Percentiles rank a stretch among this genome's conserved stretches.
Evolutionary conservation across 2,797 vertebrate species (phyloP).

Genomic region (Hipposideros larvatus): DNA sequence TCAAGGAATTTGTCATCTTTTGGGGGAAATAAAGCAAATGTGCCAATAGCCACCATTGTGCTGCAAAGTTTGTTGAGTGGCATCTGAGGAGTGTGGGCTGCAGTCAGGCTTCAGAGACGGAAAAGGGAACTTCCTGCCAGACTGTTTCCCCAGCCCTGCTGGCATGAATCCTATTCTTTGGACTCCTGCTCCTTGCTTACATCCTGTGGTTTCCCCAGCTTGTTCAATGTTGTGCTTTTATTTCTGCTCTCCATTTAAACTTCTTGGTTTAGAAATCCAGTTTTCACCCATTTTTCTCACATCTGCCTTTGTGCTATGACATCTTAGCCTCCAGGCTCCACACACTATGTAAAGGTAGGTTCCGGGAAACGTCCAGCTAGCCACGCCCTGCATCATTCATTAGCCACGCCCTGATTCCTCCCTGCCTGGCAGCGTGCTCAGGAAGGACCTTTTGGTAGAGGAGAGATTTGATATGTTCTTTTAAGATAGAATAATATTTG

Average conservation of each 20-base stretch:
- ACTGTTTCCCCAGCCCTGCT: not conserved
- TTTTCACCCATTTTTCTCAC: not conserved
- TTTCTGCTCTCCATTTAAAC: not conserved
- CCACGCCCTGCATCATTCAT: not conserved
- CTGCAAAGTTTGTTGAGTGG: not conserved
- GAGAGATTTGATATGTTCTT: not conserved
- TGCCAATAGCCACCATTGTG: not conserved
- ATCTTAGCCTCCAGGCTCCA: not conserved
- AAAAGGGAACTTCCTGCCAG: not conserved
- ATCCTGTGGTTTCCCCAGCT: not conserved
- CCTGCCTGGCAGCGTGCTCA: not conserved
- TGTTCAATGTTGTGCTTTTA: not conserved
- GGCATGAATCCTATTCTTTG: not conserved
- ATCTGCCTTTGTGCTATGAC: not conserved
- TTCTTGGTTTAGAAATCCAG: not conserved
- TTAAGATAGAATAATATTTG: not conserved
- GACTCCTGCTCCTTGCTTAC: not conserved
- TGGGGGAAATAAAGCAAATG: not conserved
- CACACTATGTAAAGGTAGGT: not conserved
- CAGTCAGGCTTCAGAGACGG: fast-evolving
- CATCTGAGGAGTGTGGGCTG: not conserved
- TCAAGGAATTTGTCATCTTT: not conserved
- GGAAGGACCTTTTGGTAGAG: not conserved
- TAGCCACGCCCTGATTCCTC: not conserved
- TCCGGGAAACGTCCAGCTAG: not conserved